Base-by-base conservation (phyloP, 1,140 invertebrate species). In the Hylaeus anthracinus region DNA sequence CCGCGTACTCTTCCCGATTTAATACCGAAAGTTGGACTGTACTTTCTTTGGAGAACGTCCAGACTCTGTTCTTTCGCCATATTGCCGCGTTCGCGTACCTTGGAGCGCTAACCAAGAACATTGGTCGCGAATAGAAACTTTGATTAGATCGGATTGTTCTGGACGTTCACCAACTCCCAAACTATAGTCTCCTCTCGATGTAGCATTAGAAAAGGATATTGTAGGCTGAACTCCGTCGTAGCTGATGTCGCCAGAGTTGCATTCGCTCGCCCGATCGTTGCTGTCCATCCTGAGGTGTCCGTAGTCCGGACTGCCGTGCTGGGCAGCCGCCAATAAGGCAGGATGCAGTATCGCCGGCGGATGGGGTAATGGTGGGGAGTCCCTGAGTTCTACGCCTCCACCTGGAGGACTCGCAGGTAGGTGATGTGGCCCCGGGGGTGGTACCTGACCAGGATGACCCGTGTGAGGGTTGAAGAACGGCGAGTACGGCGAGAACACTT, bases 171-270 rank as follows among this genome's bases (percentile, higher is more conserved):
- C 79, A 75, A 74, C 55, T 55, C 9, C 45, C 45, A 8, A 55
- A 39, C 26, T 3, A 37, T 4, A 43, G 39, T 15, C 58, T 15
- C 37, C 45, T 48, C 41, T n/a, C 45, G 67, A 12, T 66, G 55
- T 58, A 64, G 76, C 63, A 87, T 87, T 83, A 86, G 95, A 96
- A 97, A 98, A 98, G 97, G 97, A 98, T 97, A 98, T 97, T 96
- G 97, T 97, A 96, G 97, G 97, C 94, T 97, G 96, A 95, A 97
- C 96, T 93, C 97, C 97, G 93, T 98, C 97, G 95, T 97, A 98
- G 88, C 95, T 95, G 92, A 97, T 96, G 92, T 98, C 97, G 72
- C 95, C 97, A 85, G 97, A 97, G 94, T 97, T 97, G 95, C 97
- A 97, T 94, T 98, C 97, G 83, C 97, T 97, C 92, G 96, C 96